These are phyloP conservation scores for Cavia porcellus DNA, from an alignment of 2,113 vertebrate genomes.

Conservation along the genomic window DNA sequence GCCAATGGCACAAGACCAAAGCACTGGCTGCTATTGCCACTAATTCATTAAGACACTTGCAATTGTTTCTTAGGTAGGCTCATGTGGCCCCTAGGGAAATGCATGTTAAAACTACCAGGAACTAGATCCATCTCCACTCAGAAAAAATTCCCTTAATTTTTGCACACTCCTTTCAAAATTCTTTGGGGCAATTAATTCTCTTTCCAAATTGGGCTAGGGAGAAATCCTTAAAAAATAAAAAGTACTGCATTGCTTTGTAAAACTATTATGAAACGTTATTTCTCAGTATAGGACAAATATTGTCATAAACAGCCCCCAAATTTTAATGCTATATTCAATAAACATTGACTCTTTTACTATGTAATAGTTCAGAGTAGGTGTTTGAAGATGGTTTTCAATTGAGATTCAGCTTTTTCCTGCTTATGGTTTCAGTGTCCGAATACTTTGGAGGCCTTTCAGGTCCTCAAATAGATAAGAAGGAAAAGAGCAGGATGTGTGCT, in stretches of 20 bases:
- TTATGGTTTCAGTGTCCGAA: background rate
- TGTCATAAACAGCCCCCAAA: background rate
- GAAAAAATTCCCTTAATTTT: background rate
- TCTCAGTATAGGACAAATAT: background rate
- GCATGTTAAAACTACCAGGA: background rate
- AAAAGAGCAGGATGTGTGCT: background rate
- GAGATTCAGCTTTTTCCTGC: background rate
- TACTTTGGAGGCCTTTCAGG: background rate
- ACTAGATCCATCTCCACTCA: background rate
- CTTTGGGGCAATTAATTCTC: background rate
- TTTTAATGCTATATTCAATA: background rate
- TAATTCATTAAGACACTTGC: constrained; percentile 65
- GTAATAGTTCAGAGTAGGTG: background rate
- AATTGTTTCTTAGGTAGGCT: constrained; percentile 41
- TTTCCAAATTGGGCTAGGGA: background rate
- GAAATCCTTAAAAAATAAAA: background rate
- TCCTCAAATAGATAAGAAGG: background rate
- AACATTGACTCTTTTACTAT: background rate
- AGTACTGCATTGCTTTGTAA: background rate
- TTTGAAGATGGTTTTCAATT: background rate
- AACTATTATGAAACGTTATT: constrained; percentile 14
- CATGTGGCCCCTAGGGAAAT: background rate
- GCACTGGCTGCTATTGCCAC: constrained; percentile 16
- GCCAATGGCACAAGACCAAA: background rate
- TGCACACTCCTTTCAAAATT: background rate